A percentile compares a stretch with the other conserved stretches of the same genome.
Evolutionary conservation across 2,797 vertebrate species (phyloP).

Genomic region (Craterocephalus amniculus): DNA sequence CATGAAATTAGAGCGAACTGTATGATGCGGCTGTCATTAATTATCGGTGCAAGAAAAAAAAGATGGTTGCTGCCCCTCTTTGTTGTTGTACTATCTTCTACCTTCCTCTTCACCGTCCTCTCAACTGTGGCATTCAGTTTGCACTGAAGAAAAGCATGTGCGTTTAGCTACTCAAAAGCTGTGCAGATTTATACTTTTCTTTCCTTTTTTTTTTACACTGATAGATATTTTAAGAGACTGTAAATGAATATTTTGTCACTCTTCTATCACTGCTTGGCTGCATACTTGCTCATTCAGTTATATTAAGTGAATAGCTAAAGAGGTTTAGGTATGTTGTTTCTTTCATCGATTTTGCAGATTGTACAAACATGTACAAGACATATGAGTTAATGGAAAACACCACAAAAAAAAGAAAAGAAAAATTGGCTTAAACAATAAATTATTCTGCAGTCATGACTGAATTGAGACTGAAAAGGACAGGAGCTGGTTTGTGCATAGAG

Average conservation of each 20-base stretch:
- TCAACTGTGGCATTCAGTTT: constrained; percentile 42
- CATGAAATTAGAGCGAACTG: constrained; percentile 27
- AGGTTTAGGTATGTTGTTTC: constrained; percentile 15
- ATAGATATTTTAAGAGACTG: constrained; percentile 28
- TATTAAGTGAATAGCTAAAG: constrained; percentile 9
- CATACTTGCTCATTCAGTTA: constrained; percentile 13
- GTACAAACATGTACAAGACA: constrained; percentile 20
- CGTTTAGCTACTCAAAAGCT: constrained; percentile 43
- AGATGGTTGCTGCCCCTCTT: constrained; percentile 46
- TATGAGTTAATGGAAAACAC: constrained; percentile 20
- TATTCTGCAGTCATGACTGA: constrained; percentile 42
- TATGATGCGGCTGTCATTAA: constrained; percentile 32
- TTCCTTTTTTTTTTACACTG: constrained; percentile 38
- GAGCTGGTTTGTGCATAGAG: constrained; percentile 31
- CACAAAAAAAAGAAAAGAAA: constrained; percentile 20
- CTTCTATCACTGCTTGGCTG: constrained; percentile 35
- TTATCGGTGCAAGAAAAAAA: constrained; percentile 28
- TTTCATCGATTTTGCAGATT: constrained; percentile 30
- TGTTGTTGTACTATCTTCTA: constrained; percentile 33
- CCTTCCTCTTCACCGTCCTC: constrained; percentile 19
- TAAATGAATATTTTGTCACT: constrained; percentile 22
- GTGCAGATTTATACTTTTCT: constrained; percentile 17
- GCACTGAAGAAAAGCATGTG: constrained; percentile 22
- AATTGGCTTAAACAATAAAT: constrained; percentile 33
- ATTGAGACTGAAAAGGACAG: constrained; percentile 23